Conservation (phyloP, 2,888 invertebrate species). For the Agonopterix heracliana region DNA sequence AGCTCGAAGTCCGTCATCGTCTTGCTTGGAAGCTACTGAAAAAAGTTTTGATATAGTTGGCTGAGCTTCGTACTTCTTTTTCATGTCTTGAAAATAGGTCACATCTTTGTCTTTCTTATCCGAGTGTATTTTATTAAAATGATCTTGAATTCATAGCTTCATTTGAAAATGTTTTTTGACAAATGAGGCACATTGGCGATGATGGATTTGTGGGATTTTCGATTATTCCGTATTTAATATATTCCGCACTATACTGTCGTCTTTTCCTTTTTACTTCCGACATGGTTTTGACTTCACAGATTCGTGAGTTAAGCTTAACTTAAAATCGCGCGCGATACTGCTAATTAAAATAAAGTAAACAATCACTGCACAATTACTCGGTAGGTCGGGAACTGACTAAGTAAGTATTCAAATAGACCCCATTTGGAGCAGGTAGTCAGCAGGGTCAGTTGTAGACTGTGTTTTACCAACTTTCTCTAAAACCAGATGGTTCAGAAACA, state of each 20-base stretch:
- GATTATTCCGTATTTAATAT: conserved; percentile 16
- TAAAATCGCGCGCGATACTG: conserved; percentile 12
- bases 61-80: conserved; percentile 17
- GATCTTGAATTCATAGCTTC: conserved; percentile 21
- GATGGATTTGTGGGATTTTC: conserved; percentile 19
- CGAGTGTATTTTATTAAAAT: conserved; percentile 21
- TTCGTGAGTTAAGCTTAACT: conserved; percentile 13
- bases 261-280: conserved; percentile 20
- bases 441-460: no score
- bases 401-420: no score
- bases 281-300: conserved; percentile 17
- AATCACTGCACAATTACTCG: conserved; percentile 5
- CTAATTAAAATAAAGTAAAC: conserved; percentile 16
- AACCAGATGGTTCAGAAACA: no score
- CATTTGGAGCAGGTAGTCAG: no score
- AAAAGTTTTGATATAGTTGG: conserved; percentile 19
- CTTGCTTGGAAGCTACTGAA: conserved; percentile 18
- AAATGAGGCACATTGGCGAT: conserved; percentile 18
- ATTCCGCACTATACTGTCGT: conserved; percentile 18
- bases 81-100: conserved; percentile 20
- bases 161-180: conserved; percentile 21
- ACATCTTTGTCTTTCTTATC: conserved; percentile 17
- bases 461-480: no score
- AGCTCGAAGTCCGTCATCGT: conserved; percentile 21
- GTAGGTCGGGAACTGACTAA: no score